Percentiles rank a stretch among this genome's conserved stretches.
phyloP scores from a whole-genome alignment of 35 echinoderm and acorn worm genomes.

The Heliocidaris tuberculata region DNA sequence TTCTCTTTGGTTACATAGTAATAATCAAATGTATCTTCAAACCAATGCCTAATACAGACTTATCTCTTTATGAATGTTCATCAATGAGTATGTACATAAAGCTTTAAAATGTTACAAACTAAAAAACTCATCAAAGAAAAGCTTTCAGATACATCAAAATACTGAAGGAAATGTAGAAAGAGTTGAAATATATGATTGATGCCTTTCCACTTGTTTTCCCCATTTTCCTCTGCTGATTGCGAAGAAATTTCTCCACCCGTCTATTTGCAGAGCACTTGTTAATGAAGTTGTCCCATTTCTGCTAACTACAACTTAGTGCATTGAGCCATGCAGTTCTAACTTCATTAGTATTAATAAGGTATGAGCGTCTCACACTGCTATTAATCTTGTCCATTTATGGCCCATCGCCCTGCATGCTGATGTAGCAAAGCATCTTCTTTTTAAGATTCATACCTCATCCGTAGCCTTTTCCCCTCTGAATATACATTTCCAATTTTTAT shows the following conservation, averaged over 20 bases:
- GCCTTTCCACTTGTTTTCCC: background rate
- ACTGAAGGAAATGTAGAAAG: background rate
- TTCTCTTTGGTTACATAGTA: no score
- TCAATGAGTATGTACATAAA: no score
- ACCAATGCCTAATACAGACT: no score
- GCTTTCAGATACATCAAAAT: background rate
- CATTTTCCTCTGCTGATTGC: background rate
- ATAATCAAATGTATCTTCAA: no score
- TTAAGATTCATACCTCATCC: background rate
- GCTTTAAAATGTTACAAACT: no score
- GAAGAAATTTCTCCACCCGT: background rate
- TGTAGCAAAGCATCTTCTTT: background rate
- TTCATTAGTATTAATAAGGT: constrained; percentile 34
- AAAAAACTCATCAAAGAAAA: no score
- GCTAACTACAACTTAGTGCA: constrained; percentile 25
- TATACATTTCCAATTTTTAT: background rate
- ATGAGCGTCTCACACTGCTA: constrained; percentile 3
- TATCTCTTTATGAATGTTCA: no score
- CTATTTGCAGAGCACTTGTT: background rate
- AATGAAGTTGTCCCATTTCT: constrained; percentile 34
- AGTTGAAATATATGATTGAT: background rate
- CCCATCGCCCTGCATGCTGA: constrained; percentile 24
- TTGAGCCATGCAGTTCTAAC: constrained; percentile 34
- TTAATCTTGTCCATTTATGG: constrained; percentile 44
- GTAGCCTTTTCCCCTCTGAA: background rate